These are phyloP conservation scores for Cherax quadricarinatus DNA, from an alignment of 1,140 invertebrate genomes.

Conservation along the genomic window DNA sequence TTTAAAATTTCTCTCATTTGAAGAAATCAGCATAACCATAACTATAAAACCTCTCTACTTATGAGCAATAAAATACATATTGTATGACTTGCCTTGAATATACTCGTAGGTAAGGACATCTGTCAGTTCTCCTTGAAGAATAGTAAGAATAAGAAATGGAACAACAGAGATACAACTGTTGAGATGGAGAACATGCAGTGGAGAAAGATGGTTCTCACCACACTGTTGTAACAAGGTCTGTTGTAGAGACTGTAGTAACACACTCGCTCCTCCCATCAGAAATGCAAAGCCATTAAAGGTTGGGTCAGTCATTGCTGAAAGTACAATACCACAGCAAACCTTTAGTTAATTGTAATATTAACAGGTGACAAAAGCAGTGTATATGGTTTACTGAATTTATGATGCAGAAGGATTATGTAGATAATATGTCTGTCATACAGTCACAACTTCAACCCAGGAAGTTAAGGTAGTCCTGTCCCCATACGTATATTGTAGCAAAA, in stretches of 20 bases:
- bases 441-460: too few species aligned
- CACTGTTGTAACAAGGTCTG: slow-evolving; percentile 57
- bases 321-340: background rate
- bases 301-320: slow-evolving; percentile 37
- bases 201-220: slow-evolving; percentile 37
- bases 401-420: too few species aligned
- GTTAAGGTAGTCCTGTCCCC: too few species aligned
- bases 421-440: too few species aligned
- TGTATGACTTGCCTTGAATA: slow-evolving; percentile 34
- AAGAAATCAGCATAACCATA: too few species aligned
- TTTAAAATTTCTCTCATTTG: too few species aligned
- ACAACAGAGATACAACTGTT: slow-evolving; percentile 78
- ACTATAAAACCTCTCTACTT: too few species aligned
- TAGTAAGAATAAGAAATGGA: slow-evolving; percentile 75
- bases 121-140: slow-evolving; percentile 75
- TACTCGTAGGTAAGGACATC: slow-evolving; percentile 57
- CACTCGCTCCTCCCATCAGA: slow-evolving; percentile 39
- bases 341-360: background rate
- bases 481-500: too few species aligned
- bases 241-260: slow-evolving; percentile 34
- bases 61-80: too few species aligned
- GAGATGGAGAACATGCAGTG: slow-evolving; percentile 46
- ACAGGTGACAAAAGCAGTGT: background rate
- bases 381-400: background rate
- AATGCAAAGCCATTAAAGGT: slow-evolving; percentile 55